These are phyloP conservation scores for Adelphocoris suturalis DNA, from an alignment of 2,888 invertebrate species.

Conservation along the genomic window DNA sequence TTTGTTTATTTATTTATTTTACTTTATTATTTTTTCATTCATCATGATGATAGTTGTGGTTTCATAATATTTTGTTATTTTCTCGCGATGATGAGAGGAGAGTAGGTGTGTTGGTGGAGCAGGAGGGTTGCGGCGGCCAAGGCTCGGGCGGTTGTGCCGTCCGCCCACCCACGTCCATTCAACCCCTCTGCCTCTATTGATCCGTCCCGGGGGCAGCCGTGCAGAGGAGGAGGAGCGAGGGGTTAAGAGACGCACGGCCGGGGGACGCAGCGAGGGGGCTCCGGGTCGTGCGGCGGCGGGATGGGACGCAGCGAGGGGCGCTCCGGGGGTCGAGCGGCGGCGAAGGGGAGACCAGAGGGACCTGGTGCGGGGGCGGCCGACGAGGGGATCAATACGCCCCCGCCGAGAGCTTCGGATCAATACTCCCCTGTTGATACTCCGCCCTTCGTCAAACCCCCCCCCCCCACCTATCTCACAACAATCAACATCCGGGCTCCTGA, in stretches of 20 bases:
- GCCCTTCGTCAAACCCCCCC: background rate
- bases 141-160: slow-evolving; percentile 56
- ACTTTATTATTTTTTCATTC: no score
- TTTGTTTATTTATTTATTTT: no score
- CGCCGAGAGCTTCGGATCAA: slow-evolving; percentile 29
- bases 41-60: no score
- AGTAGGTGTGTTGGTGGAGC: background rate
- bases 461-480: slow-evolving; percentile 3
- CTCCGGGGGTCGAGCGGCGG: no score
- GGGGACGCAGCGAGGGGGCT: no score
- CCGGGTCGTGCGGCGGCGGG: background rate
- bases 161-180: slow-evolving; percentile 53
- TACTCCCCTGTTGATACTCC: slow-evolving; percentile 45
- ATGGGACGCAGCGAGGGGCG: background rate
- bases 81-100: background rate
- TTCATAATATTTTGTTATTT: no score
- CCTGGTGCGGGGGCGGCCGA: background rate
- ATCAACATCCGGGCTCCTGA: slow-evolving; percentile 26
- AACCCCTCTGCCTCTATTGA: slow-evolving; percentile 3
- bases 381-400: background rate
- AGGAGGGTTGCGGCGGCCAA: background rate
- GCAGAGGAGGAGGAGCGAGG: background rate
- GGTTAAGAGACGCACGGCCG: no score
- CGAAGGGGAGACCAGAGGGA: background rate
- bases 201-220: background rate